Evolutionary conservation across 92 coral and sea anemone genomes (phyloP), one percentile per base, ranked within the genome.

Genomic region (Actinostola sp.): DNA sequence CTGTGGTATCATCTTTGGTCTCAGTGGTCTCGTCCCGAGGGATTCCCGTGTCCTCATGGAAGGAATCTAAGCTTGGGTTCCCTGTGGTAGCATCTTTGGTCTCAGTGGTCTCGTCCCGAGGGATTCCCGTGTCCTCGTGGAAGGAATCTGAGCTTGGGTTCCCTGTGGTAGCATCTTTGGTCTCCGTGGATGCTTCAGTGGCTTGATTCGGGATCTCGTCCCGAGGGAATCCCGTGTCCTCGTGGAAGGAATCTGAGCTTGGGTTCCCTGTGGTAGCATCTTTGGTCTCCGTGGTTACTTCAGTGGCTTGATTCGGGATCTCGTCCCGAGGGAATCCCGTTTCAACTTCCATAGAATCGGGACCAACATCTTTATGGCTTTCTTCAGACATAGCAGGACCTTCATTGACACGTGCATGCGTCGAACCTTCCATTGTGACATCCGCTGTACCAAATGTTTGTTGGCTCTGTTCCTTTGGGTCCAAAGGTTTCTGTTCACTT

Each of bases 321-420:
- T 27, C 39, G 13, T 30, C 63, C 63, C 63, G 63, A 57, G 63
- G 39, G 36, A 57, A 19, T 57, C 29, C 63, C 39, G 39, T 27
- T 29, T 57, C 63, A 29, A 57, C 36, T n/a, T 27, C 63, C 63
- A 57, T 57, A 19, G 63, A 5, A 57, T 27, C 39, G 10, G 17
- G n/a, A 57, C 12, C 12, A 27, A 19, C 36, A 57, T 9, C 20
- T 25, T 30, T 27, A 19, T 27, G 8, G 9, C 2, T 23, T 53
- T 53, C 59, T 36, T 36, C 42, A 11, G 42, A 11, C 11, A 36
- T 36, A 11, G 42, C 11, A 4, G 4, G 42, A 36, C 42, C 11
- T 36, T 36, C 42, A 36, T 11, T 36, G 11, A 36, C 30, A 52
- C 3, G 59, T 1, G 12, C 59, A 52, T 52, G 28, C 12, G 27